A percentile compares a stretch with the other conserved stretches of the same genome.
phyloP scores from a whole-genome alignment of 37 sponge, comb jelly and placozoan species.

The Beroe ovata region DNA sequence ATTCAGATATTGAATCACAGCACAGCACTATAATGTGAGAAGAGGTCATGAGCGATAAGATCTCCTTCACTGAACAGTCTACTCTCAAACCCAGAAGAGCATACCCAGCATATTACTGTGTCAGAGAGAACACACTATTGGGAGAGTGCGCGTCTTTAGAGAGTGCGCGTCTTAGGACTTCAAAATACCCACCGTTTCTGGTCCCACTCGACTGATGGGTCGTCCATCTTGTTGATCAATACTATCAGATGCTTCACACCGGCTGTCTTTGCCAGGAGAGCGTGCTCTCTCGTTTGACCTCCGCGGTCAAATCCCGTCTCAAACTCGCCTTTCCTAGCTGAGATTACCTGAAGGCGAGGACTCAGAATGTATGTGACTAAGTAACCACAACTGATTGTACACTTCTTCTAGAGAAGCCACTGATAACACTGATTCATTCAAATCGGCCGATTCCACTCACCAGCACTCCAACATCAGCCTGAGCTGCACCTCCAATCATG shows the following conservation, averaged over 20 bases:
- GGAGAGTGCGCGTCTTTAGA: too few relatives aligned
- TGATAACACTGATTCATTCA: neutral
- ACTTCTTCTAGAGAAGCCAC: too few relatives aligned
- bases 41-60: too few relatives aligned
- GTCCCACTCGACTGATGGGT: slow-evolving; percentile 91
- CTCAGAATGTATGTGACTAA: too few relatives aligned
- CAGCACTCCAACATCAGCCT: slow-evolving; percentile 94
- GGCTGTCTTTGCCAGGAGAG: slow-evolving; percentile 96
- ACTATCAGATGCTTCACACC: slow-evolving; percentile 95
- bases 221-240: slow-evolving; percentile 99
- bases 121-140: too few relatives aligned
- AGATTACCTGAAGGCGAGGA: slow-evolving; percentile 90
- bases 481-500: slow-evolving; percentile 97
- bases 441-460: slow-evolving; percentile 60
- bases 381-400: too few relatives aligned
- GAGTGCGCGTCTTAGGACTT: too few relatives aligned
- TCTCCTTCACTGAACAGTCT: neutral
- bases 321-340: slow-evolving; percentile 97
- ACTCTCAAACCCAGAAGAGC: too few relatives aligned
- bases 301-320: slow-evolving; percentile 97
- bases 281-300: slow-evolving; percentile 98
- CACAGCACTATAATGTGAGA: too few relatives aligned
- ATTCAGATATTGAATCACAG: too few relatives aligned
- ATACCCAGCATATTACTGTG: too few relatives aligned
- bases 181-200: slow-evolving; percentile 74